A percentile compares a stretch with the other conserved stretches of the same genome.
phyloP scores from a whole-genome alignment of 2,797 vertebrate genomes.

The Pygocentrus nattereri region DNA sequence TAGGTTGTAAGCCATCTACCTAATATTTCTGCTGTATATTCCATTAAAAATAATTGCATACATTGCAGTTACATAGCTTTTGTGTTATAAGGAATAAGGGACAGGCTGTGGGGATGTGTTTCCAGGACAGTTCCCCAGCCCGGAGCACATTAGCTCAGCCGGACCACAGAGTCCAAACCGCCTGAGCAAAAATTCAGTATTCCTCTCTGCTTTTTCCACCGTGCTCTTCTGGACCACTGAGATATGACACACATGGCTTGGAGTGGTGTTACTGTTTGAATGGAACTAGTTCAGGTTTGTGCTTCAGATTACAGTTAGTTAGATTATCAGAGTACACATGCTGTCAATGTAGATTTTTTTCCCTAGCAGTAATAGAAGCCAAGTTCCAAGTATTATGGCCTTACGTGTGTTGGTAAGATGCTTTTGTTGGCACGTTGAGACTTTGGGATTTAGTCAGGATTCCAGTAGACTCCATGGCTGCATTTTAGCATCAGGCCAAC shows the following conservation, averaged over 20 bases:
- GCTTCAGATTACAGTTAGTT: neutral
- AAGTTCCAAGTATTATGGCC: neutral
- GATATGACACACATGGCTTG: conserved; percentile 16
- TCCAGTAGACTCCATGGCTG: conserved; percentile 1
- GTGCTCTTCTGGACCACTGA: conserved; percentile 5
- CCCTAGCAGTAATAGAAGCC: neutral
- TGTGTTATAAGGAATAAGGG: neutral
- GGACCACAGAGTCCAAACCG: conserved; percentile 1
- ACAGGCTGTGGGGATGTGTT: neutral
- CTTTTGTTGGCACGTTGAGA: neutral
- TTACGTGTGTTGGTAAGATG: conserved; percentile 5
- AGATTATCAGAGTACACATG: neutral
- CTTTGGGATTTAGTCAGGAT: neutral
- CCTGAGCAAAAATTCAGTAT: conserved; percentile 66
- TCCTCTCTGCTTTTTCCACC: conserved; percentile 58
- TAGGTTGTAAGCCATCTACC: neutral
- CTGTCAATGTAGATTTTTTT: conserved; percentile 12
- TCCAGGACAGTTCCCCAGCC: neutral
- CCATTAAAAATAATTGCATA: neutral
- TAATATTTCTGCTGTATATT: neutral
- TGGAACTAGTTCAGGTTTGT: conserved; percentile 22
- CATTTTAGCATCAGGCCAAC: conserved; percentile 24
- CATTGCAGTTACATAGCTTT: neutral
- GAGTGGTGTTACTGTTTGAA: neutral
- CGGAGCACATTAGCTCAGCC: neutral